A percentile compares a stretch with the other conserved stretches of the same genome.
These are phyloP conservation scores for Lepisosteus oculatus DNA, from an alignment of 2,113 vertebrate genomes.

Conservation along the genomic window DNA sequence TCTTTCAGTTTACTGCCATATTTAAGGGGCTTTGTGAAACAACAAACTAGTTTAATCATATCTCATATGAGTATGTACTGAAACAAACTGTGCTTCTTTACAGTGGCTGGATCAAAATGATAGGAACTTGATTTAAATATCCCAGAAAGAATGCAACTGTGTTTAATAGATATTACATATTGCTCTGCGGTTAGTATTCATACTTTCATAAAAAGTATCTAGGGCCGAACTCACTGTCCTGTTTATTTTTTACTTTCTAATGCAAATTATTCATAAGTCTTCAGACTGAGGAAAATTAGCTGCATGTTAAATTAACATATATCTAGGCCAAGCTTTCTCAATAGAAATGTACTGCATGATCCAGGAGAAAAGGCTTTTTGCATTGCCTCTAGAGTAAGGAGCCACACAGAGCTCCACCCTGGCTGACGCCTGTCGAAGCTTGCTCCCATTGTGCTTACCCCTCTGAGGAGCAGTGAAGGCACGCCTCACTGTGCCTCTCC, in stretches of 20 bases:
- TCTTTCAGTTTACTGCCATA: conserved; percentile 10
- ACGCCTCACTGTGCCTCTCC: conserved; percentile 64
- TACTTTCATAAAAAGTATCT: no score
- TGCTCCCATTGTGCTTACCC: conserved; percentile 42
- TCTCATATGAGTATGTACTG: neutral
- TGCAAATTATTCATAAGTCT: no score
- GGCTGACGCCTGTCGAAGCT: neutral
- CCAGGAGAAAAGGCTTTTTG: neutral
- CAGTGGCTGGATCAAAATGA: neutral
- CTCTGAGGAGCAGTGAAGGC: conserved; percentile 54
- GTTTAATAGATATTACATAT: no score
- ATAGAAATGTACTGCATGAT: neutral
- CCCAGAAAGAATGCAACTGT: no score
- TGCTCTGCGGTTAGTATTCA: no score
- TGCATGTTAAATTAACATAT: neutral
- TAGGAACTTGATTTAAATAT: conserved; percentile 2
- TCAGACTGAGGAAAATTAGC: no score
- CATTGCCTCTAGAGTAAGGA: neutral
- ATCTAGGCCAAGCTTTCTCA: neutral
- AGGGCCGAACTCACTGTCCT: no score
- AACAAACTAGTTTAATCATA: neutral
- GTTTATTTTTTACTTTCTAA: no score
- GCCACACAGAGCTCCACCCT: neutral
- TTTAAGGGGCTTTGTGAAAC: neutral
- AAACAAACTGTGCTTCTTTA: no score